A percentile compares a stretch with the other conserved stretches of the same genome.
Conservation (phyloP, 2,797 vertebrate species). For the Enteromius mattozi region DNA sequence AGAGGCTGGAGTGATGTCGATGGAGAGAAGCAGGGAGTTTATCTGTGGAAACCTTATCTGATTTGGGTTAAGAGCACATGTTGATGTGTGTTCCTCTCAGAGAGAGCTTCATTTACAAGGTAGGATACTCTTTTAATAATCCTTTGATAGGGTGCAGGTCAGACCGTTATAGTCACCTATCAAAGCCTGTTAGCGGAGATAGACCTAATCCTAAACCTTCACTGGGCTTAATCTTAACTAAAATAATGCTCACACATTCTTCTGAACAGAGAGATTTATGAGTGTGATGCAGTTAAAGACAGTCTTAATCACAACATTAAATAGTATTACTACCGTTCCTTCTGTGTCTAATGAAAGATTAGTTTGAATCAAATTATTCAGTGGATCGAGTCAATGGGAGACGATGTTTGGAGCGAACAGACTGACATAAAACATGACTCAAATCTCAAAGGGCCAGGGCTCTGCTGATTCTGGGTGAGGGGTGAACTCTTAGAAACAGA, state of each 20-base stretch:
- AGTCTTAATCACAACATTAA: background rate
- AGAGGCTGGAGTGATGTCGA: background rate
- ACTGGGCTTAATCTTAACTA: background rate
- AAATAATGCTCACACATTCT: background rate
- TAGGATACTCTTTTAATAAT: constrained; percentile 46
- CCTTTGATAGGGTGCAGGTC: background rate
- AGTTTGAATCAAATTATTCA: no score
- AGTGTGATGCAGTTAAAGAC: background rate
- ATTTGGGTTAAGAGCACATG: constrained; percentile 48
- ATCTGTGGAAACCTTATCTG: constrained; percentile 3
- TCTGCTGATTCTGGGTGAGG: background rate
- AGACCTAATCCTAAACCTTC: background rate
- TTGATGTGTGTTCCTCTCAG: constrained; percentile 38
- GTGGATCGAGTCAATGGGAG: background rate
- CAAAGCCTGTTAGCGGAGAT: background rate
- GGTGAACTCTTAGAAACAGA: background rate
- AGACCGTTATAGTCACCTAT: background rate
- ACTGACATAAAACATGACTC: background rate
- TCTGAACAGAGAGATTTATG: background rate
- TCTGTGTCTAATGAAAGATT: background rate
- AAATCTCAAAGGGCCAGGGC: background rate
- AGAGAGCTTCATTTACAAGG: constrained; percentile 25
- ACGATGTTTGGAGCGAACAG: no score
- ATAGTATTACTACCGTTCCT: background rate
- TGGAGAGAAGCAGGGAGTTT: background rate